Conservation (phyloP, 2,113 vertebrate species). For the Machaerirhynchus nigripectus region DNA sequence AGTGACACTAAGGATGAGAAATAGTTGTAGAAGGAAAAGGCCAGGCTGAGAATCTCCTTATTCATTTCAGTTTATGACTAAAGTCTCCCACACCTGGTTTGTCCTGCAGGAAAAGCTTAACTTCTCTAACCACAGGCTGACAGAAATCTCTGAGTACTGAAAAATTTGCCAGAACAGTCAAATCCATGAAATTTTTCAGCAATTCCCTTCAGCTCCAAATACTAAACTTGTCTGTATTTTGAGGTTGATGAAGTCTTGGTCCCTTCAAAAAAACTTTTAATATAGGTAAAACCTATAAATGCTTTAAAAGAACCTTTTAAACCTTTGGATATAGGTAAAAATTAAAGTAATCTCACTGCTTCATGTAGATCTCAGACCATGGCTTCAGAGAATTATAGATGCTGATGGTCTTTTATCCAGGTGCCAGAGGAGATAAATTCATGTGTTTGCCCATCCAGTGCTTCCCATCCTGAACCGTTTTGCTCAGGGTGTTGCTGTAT, state of each 20-base stretch:
- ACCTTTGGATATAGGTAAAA: background rate
- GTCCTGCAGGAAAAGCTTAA: background rate
- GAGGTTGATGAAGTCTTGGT: background rate
- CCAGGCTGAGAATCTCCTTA: background rate
- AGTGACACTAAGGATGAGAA: rapidly evolving
- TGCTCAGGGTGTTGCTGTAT: background rate
- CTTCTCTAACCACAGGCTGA: background rate
- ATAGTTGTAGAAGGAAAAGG: background rate
- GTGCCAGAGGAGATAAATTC: background rate
- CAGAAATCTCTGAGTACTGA: background rate
- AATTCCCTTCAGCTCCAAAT: background rate
- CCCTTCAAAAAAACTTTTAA: background rate
- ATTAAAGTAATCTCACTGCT: background rate
- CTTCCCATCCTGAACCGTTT: background rate
- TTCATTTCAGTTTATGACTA: background rate
- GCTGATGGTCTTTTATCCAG: background rate
- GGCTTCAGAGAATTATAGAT: background rate
- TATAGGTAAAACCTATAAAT: background rate
- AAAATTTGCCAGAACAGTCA: background rate
- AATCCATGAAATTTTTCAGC: background rate
- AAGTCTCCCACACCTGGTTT: background rate
- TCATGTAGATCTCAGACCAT: background rate
- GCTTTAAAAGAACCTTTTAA: background rate
- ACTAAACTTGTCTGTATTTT: background rate
- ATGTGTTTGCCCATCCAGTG: background rate